phyloP scores from a whole-genome alignment of 2,888 invertebrate genomes.

The Drosophila austrosaltans region DNA sequence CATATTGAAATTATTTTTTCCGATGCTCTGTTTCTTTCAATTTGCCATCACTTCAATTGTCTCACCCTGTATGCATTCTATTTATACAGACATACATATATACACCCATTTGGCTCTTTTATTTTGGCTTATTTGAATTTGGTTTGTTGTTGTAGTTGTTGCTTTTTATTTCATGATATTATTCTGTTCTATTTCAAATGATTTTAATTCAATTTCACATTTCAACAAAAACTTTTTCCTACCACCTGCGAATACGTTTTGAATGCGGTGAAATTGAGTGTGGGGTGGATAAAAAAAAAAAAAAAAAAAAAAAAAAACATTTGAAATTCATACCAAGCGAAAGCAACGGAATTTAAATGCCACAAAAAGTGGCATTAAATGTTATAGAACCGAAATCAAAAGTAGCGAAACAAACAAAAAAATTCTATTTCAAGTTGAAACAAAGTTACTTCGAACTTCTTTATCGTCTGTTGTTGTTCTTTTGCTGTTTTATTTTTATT shows the following conservation, averaged over 20 bases:
- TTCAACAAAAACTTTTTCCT: neutral
- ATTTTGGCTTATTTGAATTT: neutral
- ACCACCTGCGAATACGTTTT: neutral
- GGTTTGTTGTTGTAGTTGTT: neutral
- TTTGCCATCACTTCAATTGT: too few relatives aligned
- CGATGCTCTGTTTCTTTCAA: too few relatives aligned
- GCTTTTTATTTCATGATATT: neutral
- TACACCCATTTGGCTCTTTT: neutral
- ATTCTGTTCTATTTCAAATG: constrained; percentile 6
- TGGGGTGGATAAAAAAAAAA: too few relatives aligned
- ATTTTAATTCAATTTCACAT: constrained; percentile 9
- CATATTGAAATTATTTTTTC: too few relatives aligned
- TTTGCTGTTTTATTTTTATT: neutral
- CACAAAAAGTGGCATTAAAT: neutral
- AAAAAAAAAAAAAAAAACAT: too few relatives aligned
- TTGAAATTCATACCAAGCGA: neutral
- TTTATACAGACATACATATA: neutral
- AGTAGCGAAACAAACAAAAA: constrained; percentile 3
- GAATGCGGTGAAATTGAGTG: neutral
- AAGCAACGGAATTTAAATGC: neutral
- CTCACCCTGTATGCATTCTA: neutral
- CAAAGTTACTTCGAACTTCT: constrained; percentile 8
- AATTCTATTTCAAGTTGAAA: constrained; percentile 12
- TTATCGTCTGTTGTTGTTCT: constrained; percentile 6
- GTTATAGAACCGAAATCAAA: constrained; percentile 1